Evolutionary conservation across 2,888 invertebrate species (phyloP).

Genomic region (Tetanocera ferruginea): DNA sequence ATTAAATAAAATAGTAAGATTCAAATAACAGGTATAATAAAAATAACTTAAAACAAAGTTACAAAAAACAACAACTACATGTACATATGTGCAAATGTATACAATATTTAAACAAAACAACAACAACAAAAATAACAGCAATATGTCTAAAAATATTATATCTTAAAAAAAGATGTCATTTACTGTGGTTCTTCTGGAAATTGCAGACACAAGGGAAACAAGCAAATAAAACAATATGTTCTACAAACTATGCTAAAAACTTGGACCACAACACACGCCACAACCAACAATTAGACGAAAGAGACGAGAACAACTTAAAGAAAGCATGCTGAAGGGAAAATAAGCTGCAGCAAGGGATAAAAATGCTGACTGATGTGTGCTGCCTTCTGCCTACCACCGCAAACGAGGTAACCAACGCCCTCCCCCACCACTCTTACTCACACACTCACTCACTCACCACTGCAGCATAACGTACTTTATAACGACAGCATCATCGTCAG

Average conservation of each 20-base stretch:
- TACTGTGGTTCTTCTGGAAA: constrained; percentile 5
- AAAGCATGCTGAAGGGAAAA: neutral
- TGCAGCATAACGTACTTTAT: neutral
- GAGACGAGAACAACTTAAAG: neutral
- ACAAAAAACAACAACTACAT: neutral
- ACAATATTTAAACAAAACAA: neutral
- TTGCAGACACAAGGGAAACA: neutral
- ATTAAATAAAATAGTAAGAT: neutral
- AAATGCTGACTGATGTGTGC: neutral
- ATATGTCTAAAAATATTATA: neutral
- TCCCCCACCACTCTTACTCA: too few relatives aligned
- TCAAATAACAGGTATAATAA: neutral
- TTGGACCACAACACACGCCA: constrained; percentile 1
- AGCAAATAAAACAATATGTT: constrained; percentile 2
- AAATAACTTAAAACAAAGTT: neutral
- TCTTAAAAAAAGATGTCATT: neutral
- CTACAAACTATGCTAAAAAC: neutral
- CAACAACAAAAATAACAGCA: neutral
- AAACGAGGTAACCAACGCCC: neutral
- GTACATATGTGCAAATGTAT: neutral
- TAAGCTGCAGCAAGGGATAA: neutral
- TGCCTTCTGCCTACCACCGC: neutral
- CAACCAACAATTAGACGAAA: neutral
- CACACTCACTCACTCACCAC: neutral
- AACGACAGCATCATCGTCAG: neutral